Percentiles rank a stretch among this genome's conserved stretches.
Conservation (phyloP, 2,113 vertebrate genomes). For the Paedocypris sp. region DNA sequence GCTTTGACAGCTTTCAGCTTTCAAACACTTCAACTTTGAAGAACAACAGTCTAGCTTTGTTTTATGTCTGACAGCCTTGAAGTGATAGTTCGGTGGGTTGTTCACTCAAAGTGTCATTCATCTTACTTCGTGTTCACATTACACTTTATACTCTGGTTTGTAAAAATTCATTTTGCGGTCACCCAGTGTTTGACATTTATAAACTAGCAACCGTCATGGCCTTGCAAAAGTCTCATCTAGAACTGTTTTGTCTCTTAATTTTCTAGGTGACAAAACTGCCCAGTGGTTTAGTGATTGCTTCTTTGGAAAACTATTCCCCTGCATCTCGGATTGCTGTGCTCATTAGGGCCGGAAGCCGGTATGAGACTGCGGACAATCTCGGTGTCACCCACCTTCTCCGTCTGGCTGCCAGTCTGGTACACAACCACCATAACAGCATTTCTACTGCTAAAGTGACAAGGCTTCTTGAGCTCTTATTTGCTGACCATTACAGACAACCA, state of each 20-base stretch:
- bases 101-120: too few relatives aligned
- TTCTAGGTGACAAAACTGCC: slow-evolving; percentile 80
- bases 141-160: too few relatives aligned
- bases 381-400: slow-evolving; percentile 84
- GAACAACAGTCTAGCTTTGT: too few relatives aligned
- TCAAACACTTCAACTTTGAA: too few relatives aligned
- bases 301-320: slow-evolving; percentile 87
- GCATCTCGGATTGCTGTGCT: slow-evolving; percentile 83
- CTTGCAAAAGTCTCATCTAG: too few relatives aligned
- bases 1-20: too few relatives aligned
- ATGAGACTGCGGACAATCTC: slow-evolving; percentile 71
- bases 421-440: not conserved
- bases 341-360: slow-evolving; percentile 80
- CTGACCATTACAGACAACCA: slow-evolving; percentile 73
- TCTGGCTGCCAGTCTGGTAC: slow-evolving; percentile 79
- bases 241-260: not conserved
- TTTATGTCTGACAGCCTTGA: too few relatives aligned
- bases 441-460: not conserved
- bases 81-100: too few relatives aligned
- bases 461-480: not conserved
- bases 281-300: slow-evolving; percentile 84
- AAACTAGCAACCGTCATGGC: too few relatives aligned
- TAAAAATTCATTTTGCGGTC: too few relatives aligned
- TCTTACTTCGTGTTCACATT: too few relatives aligned
- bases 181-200: too few relatives aligned